Percentiles rank a stretch among this genome's conserved stretches.
These are phyloP conservation scores for Gymnorhina tibicen DNA, from an alignment of 2,113 vertebrate genomes.

Conservation along the genomic window DNA sequence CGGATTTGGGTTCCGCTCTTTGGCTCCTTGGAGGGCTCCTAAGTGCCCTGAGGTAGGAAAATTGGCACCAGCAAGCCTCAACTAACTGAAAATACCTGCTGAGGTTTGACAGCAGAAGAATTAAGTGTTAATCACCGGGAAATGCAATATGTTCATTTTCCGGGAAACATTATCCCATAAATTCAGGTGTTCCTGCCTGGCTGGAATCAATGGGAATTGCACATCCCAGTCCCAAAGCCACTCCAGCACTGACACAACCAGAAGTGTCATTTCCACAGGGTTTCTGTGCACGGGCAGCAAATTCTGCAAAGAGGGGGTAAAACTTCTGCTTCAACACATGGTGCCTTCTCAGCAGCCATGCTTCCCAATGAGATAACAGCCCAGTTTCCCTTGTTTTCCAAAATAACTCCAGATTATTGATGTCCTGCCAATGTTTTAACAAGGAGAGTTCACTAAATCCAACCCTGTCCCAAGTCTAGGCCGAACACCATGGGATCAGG, in stretches of 20 bases:
- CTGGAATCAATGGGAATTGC: not conserved
- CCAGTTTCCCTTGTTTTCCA: conserved; percentile 24
- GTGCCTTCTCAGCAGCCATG: not conserved
- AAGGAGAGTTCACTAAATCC: conserved; percentile 16
- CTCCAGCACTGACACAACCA: not conserved
- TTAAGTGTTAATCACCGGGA: not conserved
- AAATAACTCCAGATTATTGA: conserved; percentile 38
- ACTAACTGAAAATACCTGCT: not conserved
- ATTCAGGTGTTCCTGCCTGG: not conserved
- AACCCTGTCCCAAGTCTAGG: conserved; percentile 13
- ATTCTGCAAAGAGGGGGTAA: not conserved
- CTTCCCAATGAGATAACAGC: not conserved
- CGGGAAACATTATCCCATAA: not conserved
- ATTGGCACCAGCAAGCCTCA: not conserved
- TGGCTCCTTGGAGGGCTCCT: not conserved
- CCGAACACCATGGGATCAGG: conserved; percentile 19
- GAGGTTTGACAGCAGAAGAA: not conserved
- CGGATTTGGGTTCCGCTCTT: not conserved
- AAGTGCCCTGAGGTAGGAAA: not conserved
- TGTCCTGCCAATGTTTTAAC: conserved; percentile 32
- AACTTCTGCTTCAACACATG: not conserved
- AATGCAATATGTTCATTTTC: not conserved
- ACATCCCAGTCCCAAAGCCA: not conserved
- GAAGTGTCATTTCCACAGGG: not conserved
- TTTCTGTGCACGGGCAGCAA: not conserved